These are phyloP conservation scores for Zaprionus camerounensis DNA, from an alignment of 1,140 invertebrate genomes.

Conservation along the genomic window DNA sequence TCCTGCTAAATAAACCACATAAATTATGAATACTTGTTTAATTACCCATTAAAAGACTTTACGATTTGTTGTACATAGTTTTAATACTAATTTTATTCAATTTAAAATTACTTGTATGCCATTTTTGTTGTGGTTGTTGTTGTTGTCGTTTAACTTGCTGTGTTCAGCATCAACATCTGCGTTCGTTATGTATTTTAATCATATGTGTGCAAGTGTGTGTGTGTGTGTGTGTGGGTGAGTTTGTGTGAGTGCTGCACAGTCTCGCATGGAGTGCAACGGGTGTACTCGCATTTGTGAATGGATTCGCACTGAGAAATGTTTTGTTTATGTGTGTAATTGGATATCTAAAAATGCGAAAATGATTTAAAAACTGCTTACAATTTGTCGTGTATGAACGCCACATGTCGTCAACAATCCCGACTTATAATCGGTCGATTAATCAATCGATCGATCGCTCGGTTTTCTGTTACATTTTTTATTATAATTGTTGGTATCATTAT, in stretches of 20 bases:
- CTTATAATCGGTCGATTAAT: not conserved
- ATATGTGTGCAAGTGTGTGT: constrained; percentile 22
- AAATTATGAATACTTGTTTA: not conserved
- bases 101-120: constrained; percentile 82
- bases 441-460: constrained; percentile 17
- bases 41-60: constrained; percentile 31
- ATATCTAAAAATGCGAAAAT: constrained; percentile 75
- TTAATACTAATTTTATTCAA: constrained; percentile 83
- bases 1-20: not conserved
- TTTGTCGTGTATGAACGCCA: constrained; percentile 22
- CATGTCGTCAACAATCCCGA: constrained; percentile 2
- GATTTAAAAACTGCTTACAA: constrained; percentile 76
- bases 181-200: constrained; percentile 61
- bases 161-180: constrained; percentile 28
- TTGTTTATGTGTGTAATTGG: constrained; percentile 16
- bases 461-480: constrained; percentile 31
- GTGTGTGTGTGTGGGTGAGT: constrained; percentile 19
- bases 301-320: constrained; percentile 41
- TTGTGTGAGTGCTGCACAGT: constrained; percentile 10
- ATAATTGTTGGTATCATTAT: constrained; percentile 31
- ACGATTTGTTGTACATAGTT: constrained; percentile 74
- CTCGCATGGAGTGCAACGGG: constrained; percentile 18
- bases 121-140: constrained; percentile 51
- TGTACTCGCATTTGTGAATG: constrained; percentile 32
- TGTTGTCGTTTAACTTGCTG: constrained; percentile 36